Conservation (phyloP, 2,113 vertebrate species). For the Nycticebus coucang region DNA sequence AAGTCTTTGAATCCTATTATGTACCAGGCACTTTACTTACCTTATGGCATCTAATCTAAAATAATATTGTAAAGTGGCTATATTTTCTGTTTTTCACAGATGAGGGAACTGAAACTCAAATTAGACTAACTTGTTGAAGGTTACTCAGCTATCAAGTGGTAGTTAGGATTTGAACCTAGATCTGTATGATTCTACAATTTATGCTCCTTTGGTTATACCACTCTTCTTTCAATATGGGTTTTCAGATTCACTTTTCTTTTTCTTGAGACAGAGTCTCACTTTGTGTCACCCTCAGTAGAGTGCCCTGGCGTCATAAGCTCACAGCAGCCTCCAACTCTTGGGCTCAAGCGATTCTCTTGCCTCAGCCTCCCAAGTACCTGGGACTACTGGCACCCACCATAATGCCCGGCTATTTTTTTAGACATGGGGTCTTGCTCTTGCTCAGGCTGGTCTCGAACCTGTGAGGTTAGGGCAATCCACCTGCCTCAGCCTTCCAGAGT, state of each 20-base stretch:
- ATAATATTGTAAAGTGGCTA: constrained; percentile 16
- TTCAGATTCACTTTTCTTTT: constrained; percentile 40
- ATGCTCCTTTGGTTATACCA: neutral
- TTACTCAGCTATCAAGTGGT: constrained; percentile 17
- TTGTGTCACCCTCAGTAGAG: no score
- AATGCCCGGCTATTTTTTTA: no score
- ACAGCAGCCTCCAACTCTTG: no score
- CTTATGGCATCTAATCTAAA: constrained; percentile 43
- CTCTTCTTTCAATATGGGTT: constrained; percentile 9
- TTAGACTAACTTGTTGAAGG: constrained; percentile 42
- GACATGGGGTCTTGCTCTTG: no score
- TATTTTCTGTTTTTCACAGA: constrained; percentile 45
- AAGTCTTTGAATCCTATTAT: constrained; percentile 39
- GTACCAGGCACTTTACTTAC: constrained; percentile 2
- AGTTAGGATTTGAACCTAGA: constrained; percentile 30
- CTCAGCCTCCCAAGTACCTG: no score
- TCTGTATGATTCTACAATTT: neutral
- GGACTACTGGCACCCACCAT: no score
- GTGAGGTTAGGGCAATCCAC: no score
- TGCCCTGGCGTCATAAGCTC: no score
- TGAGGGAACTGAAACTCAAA: constrained; percentile 45
- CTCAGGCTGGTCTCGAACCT: no score
- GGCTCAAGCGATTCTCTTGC: no score
- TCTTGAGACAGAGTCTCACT: no score
- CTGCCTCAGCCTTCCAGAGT: no score